Base-by-base conservation (phyloP, 1,140 invertebrate species). In the Thalassaphorura encarpata region DNA sequence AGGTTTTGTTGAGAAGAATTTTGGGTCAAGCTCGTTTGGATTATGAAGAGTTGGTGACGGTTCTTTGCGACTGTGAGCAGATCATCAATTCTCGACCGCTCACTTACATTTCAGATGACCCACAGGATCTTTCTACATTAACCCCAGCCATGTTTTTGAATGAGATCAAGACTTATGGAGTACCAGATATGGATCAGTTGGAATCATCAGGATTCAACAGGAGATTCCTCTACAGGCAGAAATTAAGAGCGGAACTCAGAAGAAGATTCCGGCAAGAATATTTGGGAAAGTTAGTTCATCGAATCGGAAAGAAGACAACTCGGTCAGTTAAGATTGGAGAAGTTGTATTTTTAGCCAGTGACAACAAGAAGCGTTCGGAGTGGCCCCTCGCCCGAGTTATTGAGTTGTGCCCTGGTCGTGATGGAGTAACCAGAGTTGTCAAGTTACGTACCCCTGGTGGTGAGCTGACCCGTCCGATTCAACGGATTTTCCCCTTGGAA, bases 81-180 rank as follows among this genome's bases (percentile, higher is more conserved):
- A 53, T 62, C 21, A 42, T 71, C 26, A 70, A 71, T 58, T 67
- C 62, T n/a, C 42, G 63, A 24, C 66, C 66, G 0, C 24, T 70
- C 2, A 60, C 26, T 6, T 51, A 62, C 2, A 45, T 67, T 18
- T 63, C 63, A 39, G 33, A 39, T 8, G 64, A 69, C 52, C 67
- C 68, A 0, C 61, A 69, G 13, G 67, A 70, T 58, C 52, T 67
- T 8, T 43, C 50, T 2, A 58, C 62, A 2, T 51, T 69, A 46
- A 69, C 67, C 18, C 65, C 66, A 43, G 42, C 31, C 11, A 39
- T 51, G 31, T 51, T 51, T 24, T 13, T 51, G 19, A 15, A 18
- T 6, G 49, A 6, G 6, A 11, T 27, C 15, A 43, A 15, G n/a
- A 46, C 50, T 51, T 0, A 48, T 15, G n/a, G 51, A 2, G 2